Conservation (phyloP, 2,797 vertebrate species). For the Carduelis carduelis region DNA sequence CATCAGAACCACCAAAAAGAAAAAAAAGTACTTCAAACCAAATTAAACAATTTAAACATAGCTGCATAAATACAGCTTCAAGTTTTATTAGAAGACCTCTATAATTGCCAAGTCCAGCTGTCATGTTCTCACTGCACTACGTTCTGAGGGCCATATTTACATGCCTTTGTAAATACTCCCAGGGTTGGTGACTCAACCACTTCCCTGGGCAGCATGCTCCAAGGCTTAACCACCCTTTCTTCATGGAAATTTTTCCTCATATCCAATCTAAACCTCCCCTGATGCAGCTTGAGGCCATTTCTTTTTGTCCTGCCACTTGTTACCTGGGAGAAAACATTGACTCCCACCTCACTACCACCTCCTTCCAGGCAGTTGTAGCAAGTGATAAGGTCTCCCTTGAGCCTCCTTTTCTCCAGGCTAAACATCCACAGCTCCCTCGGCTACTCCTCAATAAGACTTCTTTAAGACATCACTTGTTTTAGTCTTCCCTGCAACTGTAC, state of each 20-base stretch:
- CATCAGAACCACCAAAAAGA: background rate
- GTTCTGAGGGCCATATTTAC: background rate
- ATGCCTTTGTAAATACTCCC: background rate
- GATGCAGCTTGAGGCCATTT: background rate
- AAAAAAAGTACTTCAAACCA: background rate
- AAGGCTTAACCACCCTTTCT: background rate
- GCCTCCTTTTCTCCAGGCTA: background rate
- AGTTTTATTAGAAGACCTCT: background rate
- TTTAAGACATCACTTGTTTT: background rate
- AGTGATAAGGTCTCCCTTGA: background rate
- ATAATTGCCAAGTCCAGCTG: background rate
- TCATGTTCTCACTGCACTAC: background rate
- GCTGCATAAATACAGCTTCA: background rate
- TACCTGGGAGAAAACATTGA: background rate
- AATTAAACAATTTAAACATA: background rate
- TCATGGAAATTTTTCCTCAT: background rate
- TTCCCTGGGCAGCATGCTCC: background rate
- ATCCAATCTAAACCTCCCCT: background rate
- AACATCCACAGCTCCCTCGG: background rate
- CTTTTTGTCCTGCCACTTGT: background rate
- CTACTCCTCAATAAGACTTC: background rate
- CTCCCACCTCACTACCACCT: background rate
- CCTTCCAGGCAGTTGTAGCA: background rate
- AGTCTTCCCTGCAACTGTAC: background rate
- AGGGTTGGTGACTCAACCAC: background rate